These are phyloP conservation scores for Pachycephus smyrnensis DNA, from an alignment of 2,888 invertebrate species.

Conservation along the genomic window DNA sequence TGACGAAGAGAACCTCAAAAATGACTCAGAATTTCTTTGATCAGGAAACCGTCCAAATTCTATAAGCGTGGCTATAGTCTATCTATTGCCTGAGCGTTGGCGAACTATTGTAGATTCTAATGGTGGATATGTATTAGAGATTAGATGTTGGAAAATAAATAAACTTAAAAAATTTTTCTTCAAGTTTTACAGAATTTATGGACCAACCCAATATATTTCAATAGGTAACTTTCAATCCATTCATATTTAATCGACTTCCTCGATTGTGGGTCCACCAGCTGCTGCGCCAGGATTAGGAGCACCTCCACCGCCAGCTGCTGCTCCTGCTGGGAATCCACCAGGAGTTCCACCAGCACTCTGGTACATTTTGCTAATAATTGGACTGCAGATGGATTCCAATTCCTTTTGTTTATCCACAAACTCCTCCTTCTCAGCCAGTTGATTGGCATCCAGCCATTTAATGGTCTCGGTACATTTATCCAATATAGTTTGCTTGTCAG, in stretches of 20 bases:
- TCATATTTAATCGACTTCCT: slow-evolving; percentile 84
- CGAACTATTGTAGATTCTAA: no score
- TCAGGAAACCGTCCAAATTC: no score
- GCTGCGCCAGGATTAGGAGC: slow-evolving; percentile 71
- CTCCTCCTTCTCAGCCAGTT: slow-evolving; percentile 75
- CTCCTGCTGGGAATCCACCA: slow-evolving; percentile 65
- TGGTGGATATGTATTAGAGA: no score
- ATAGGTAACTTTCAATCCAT: neutral
- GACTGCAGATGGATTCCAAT: slow-evolving; percentile 70
- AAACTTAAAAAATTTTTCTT: no score
- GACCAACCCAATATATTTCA: no score
- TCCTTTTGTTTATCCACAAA: slow-evolving; percentile 75
- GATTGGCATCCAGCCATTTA: slow-evolving; percentile 71
- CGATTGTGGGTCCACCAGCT: slow-evolving; percentile 88
- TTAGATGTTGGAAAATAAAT: no score
- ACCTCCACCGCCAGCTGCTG: slow-evolving; percentile 73
- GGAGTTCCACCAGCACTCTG: slow-evolving; percentile 60
- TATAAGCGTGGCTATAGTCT: no score
- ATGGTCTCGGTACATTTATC: slow-evolving; percentile 71
- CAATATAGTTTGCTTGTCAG: slow-evolving; percentile 69
- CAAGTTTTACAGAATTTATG: no score
- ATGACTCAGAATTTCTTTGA: no score
- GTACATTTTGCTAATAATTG: slow-evolving; percentile 51
- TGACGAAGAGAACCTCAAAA: no score
- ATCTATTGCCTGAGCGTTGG: no score